Evolutionary conservation across 2,113 vertebrate species (phyloP).

Genomic region (Pituophis catenifer): DNA sequence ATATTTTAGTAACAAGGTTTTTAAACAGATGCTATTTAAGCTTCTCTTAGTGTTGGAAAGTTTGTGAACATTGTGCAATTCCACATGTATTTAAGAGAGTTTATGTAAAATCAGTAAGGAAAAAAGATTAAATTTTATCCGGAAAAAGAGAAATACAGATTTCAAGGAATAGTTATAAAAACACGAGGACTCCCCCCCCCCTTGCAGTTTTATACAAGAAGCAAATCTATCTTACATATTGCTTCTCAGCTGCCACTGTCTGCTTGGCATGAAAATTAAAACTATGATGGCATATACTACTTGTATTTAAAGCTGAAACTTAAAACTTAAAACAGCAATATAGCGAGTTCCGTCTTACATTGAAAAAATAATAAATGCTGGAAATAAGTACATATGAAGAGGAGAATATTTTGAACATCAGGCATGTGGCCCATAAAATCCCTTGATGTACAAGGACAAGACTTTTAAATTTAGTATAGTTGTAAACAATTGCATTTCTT

Average conservation of each 20-base stretch:
- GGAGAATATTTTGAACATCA: neutral
- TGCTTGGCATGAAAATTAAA: conserved; percentile 68
- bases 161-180: conserved; percentile 63
- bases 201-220: conserved; percentile 71
- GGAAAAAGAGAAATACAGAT: conserved; percentile 48
- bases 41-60: neutral
- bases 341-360: conserved; percentile 34
- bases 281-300: conserved; percentile 61
- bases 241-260: conserved; percentile 64
- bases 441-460: neutral
- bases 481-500: neutral
- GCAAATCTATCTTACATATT: conserved; percentile 66
- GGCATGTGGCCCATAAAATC: neutral
- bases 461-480: neutral
- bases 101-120: conserved; percentile 23
- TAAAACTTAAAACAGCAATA: conserved; percentile 58
- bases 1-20: neutral
- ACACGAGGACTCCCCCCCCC: conserved; percentile 43
- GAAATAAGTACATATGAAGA: conserved; percentile 28
- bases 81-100: neutral
- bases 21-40: neutral
- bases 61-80: neutral
- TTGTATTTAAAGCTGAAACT: conserved; percentile 62
- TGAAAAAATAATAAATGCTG: conserved; percentile 42
- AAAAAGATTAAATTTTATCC: conserved; percentile 67